A percentile compares a stretch with the other conserved stretches of the same genome.
Evolutionary conservation across 1,140 invertebrate species (phyloP).

Genomic region (Eciton burchellii): DNA sequence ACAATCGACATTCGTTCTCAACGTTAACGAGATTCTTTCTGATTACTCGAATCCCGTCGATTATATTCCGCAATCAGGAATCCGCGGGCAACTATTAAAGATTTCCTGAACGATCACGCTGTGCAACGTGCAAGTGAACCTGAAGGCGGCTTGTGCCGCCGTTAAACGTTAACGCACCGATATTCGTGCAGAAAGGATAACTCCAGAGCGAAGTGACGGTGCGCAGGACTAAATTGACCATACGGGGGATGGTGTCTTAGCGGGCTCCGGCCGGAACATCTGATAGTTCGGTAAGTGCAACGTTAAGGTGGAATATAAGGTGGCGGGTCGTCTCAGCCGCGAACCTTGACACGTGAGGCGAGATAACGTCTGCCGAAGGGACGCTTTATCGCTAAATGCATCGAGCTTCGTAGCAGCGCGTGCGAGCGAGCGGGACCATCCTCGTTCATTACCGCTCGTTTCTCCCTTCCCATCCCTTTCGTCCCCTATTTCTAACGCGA

Average conservation of each 20-base stretch:
- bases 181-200: slow-evolving; percentile 25
- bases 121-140: not conserved
- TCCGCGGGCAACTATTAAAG: too few species aligned
- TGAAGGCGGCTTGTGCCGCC: not conserved
- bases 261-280: slow-evolving; percentile 71
- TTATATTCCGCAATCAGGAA: too few species aligned
- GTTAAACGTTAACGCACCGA: slow-evolving; percentile 19
- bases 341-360: slow-evolving; percentile 73
- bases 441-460: too few species aligned
- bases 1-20: too few species aligned
- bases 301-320: slow-evolving; percentile 75
- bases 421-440: slow-evolving; percentile 58
- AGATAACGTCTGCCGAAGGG: slow-evolving; percentile 73
- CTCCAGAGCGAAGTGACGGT: slow-evolving; percentile 17
- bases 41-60: too few species aligned
- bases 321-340: slow-evolving; percentile 61
- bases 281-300: slow-evolving; percentile 76
- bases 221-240: slow-evolving; percentile 56
- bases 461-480: too few species aligned
- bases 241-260: slow-evolving; percentile 64
- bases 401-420: slow-evolving; percentile 61
- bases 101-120: too few species aligned
- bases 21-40: too few species aligned
- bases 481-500: slow-evolving; percentile 49
- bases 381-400: slow-evolving; percentile 77